A percentile compares a stretch with the other conserved stretches of the same genome.
phyloP scores from a whole-genome alignment of 2,888 invertebrate genomes.

The Hipparchia sbordonii region DNA sequence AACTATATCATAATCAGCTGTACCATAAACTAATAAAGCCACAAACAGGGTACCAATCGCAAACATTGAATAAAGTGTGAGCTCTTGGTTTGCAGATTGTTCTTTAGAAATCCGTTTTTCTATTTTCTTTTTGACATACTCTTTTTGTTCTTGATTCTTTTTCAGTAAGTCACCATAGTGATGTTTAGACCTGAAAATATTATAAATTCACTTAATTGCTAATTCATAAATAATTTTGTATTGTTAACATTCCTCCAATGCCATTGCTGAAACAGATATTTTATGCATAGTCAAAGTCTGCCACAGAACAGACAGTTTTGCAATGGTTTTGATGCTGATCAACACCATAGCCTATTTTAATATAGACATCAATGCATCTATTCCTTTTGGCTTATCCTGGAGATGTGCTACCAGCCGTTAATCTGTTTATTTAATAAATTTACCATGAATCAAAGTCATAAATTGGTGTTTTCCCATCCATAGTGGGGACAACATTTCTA shows the following conservation, averaged over 20 bases:
- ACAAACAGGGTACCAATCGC: conserved; percentile 52
- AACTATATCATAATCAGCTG: conserved; percentile 59
- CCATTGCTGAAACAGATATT: too few species aligned
- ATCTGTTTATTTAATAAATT: background rate
- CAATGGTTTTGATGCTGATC: too few species aligned
- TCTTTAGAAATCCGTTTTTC: conserved; percentile 43
- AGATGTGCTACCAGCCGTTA: background rate
- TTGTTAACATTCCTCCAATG: too few species aligned
- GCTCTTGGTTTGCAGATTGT: conserved; percentile 54
- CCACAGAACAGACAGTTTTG: too few species aligned
- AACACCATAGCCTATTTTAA: too few species aligned
- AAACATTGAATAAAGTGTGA: conserved; percentile 52
- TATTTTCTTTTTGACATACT: conserved; percentile 48
- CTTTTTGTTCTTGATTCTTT: conserved; percentile 57
- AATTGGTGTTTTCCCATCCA: conserved; percentile 84
- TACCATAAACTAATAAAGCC: conserved; percentile 53
- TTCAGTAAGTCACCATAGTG: conserved; percentile 77
- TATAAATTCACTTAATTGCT: background rate
- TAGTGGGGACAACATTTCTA: conserved; percentile 78
- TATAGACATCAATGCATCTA: too few species aligned
- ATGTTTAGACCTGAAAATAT: conserved; percentile 67
- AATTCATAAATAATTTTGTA: too few species aligned
- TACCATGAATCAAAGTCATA: conserved; percentile 93
- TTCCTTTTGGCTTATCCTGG: background rate
- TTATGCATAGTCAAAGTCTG: too few species aligned